Conservation (phyloP, 2,797 vertebrate species). For the Sciurus carolinensis region DNA sequence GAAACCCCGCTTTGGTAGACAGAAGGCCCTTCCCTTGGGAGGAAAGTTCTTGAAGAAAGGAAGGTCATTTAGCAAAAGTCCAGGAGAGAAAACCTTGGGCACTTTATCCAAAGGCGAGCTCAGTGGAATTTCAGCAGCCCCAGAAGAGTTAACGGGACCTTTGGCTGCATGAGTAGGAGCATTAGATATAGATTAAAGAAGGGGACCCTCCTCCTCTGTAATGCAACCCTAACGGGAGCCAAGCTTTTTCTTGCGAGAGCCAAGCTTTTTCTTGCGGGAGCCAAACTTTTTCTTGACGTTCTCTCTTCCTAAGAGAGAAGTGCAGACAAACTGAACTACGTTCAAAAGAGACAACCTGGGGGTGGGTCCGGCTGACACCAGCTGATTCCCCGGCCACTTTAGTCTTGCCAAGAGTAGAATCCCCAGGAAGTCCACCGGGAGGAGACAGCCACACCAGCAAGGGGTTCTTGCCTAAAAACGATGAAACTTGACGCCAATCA, state of each 20-base stretch:
- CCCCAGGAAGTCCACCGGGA: neutral
- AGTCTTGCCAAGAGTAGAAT: neutral
- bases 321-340: neutral
- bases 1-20: neutral
- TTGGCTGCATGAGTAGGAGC: neutral
- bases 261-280: neutral
- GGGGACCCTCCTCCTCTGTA: neutral
- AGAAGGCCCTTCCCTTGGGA: neutral
- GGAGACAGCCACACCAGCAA: neutral
- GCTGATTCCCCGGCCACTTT: neutral
- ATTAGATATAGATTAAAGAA: neutral
- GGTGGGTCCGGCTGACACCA: neutral
- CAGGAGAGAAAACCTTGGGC: neutral
- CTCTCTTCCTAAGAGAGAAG: neutral
- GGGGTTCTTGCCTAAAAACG: neutral
- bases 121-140: neutral
- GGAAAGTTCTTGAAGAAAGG: neutral
- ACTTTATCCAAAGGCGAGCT: neutral
- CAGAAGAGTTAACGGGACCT: neutral
- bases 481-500: neutral
- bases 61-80: neutral
- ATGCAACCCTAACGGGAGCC: neutral
- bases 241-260: neutral
- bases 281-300: neutral
- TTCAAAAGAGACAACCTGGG: neutral